A percentile compares a stretch with the other conserved stretches of the same genome.
These are phyloP conservation scores for Danionella cerebrum DNA, from an alignment of 2,113 vertebrate genomes.

Conservation along the genomic window DNA sequence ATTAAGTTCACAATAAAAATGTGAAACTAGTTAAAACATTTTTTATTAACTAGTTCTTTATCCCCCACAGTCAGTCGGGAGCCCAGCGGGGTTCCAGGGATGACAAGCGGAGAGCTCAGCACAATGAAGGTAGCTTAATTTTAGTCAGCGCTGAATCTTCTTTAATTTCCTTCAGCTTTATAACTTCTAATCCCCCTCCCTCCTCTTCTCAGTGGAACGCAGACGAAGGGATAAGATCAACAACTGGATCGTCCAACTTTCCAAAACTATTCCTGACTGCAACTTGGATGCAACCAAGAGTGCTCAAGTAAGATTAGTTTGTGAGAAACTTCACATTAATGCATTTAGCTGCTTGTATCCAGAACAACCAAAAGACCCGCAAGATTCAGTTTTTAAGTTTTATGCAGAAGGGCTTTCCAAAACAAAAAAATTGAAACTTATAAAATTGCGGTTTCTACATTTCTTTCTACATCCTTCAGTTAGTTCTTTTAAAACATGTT, in stretches of 20 bases:
- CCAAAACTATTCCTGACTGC: slow-evolving; percentile 91
- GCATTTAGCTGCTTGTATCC: too few relatives aligned
- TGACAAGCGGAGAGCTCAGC: slow-evolving; percentile 89
- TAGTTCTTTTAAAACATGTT: too few relatives aligned
- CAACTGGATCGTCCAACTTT: slow-evolving; percentile 95
- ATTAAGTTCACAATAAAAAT: not conserved
- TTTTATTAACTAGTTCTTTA: not conserved
- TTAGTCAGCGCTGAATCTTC: not conserved
- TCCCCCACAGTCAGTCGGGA: slow-evolving; percentile 74
- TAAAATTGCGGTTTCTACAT: too few relatives aligned
- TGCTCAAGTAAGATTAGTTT: slow-evolving; percentile 68
- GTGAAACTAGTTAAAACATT: not conserved
- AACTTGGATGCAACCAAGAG: slow-evolving; percentile 87
- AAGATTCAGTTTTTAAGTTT: not conserved
- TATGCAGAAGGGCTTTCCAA: not conserved
- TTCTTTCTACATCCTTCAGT: too few relatives aligned
- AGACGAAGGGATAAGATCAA: slow-evolving; percentile 91
- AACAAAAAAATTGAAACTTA: too few relatives aligned
- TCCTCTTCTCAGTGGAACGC: slow-evolving; percentile 72
- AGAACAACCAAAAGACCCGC: not conserved
- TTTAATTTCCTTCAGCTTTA: not conserved
- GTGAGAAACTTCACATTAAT: too few relatives aligned
- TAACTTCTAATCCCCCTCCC: not conserved
- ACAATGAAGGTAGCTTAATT: slow-evolving; percentile 78
- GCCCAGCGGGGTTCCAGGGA: slow-evolving; percentile 79